These are phyloP conservation scores for Falco naumanni DNA, from an alignment of 2,797 vertebrate species.

Conservation along the genomic window DNA sequence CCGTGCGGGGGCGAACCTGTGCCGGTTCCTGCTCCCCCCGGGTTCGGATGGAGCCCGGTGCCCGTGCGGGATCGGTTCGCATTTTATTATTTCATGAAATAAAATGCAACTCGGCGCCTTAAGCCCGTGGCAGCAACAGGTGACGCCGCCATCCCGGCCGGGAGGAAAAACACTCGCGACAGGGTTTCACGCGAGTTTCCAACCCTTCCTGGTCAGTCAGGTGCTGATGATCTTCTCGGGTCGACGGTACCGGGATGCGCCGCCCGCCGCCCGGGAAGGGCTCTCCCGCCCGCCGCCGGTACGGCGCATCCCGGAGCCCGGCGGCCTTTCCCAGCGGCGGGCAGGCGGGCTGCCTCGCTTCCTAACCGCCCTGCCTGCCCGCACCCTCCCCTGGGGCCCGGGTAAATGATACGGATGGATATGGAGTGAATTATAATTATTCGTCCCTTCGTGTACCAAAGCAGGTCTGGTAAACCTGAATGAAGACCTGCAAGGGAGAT, in stretches of 20 bases:
- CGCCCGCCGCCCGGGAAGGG: too few species aligned
- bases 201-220: not conserved
- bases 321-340: not conserved
- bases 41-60: fast-evolving
- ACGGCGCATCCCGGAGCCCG: not conserved
- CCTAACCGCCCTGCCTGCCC: not conserved
- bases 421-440: not conserved
- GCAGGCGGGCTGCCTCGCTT: not conserved
- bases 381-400: not conserved
- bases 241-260: not conserved
- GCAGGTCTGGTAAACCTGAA: not conserved
- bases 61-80: not conserved
- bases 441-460: not conserved
- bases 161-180: not conserved
- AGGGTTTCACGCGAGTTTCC: not conserved
- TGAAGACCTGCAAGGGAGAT: not conserved
- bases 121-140: slow-evolving; percentile 17
- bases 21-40: not conserved
- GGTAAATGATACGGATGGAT: not conserved
- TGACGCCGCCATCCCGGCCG: not conserved
- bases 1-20: not conserved
- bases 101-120: not conserved
- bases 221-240: not conserved
- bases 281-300: not conserved
- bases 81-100: not conserved